Percentiles rank a stretch among this genome's conserved stretches.
These are phyloP conservation scores for Apogon talboti DNA, from an alignment of 2,797 vertebrate genomes.

Conservation along the genomic window DNA sequence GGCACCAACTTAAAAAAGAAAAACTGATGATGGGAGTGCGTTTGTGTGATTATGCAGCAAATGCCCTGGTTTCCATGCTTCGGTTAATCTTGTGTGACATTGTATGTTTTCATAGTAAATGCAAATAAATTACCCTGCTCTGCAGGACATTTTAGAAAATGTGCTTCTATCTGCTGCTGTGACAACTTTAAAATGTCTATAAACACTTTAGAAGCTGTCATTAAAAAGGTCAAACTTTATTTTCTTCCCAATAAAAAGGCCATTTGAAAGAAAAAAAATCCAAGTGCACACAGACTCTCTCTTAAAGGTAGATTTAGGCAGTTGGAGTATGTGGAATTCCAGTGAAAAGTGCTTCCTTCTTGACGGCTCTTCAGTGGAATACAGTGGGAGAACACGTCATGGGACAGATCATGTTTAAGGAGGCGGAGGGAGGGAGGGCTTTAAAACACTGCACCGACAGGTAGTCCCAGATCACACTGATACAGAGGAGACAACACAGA, in stretches of 20 bases:
- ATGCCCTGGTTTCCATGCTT: slow-evolving; percentile 69
- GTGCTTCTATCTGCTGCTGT: slow-evolving; percentile 21
- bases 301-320: no score
- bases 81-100: slow-evolving; percentile 77
- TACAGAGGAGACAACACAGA: no score
- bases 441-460: no score
- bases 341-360: no score
- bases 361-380: no score
- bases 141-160: slow-evolving; percentile 67
- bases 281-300: accelerated
- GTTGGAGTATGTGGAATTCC: no score
- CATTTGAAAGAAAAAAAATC: neutral
- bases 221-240: neutral
- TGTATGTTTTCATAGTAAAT: slow-evolving; percentile 81
- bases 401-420: no score
- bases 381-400: no score
- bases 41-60: slow-evolving; percentile 68
- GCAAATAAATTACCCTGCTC: slow-evolving; percentile 77
- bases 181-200: neutral
- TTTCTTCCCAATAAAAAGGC: neutral
- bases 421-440: no score
- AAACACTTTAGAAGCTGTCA: accelerated
- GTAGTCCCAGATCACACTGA: no score
- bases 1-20: slow-evolving; percentile 39
- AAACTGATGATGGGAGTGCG: slow-evolving; percentile 48